Evolutionary conservation across 35 echinoderm and acorn worm species (phyloP), one percentile per base, ranked within the genome.

Genomic region (Apostichopus parvimensis): DNA sequence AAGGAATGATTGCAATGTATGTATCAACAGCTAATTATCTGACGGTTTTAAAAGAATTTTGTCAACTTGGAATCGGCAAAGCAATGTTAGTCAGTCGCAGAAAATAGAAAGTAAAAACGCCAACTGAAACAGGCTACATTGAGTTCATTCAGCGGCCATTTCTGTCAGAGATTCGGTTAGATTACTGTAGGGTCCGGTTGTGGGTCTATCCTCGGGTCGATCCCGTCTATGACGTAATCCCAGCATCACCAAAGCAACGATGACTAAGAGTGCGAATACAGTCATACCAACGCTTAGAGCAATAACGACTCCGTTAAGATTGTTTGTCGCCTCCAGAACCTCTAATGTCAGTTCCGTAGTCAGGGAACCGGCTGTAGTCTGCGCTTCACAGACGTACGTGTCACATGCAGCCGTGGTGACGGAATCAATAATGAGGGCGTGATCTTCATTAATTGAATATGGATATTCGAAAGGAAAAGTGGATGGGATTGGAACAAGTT

Each of bases 241-340:
- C 4, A 88, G 17, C 86, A 88, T 88, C 61, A 73, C 86, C 86
- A 88, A 54, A 22, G 86, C 86, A 54, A 72, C 86, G 45, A 88
- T 23, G 1, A 88, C 25, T 23, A 88, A 54, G 14, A 88, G 24
- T 64, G 86, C 86, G 52, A 88, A 88, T 6, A 88, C 1, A 21
- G 17, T 88, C 17, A 88, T 88, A 22, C 86, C 86, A 8, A 88
- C 61, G 57, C 86, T 88, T 14, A 88, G 61, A 13, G 62, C 60
- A 53, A 88, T 28, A 24, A 88, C 86, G 15, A 88, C 86, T 6
- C 86, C 86, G 62, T 72, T 60, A 9, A 88, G 53, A 26, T 88
- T 64, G 45, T 88, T 88, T 5, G 57, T 72, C 24, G 6, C 64
- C 61, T 61, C 10, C 86, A 72, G 18, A 11, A 88, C 86, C 21